These are phyloP conservation scores for Drosophila vallismaia DNA, from an alignment of 2,888 invertebrate genomes.

Conservation along the genomic window DNA sequence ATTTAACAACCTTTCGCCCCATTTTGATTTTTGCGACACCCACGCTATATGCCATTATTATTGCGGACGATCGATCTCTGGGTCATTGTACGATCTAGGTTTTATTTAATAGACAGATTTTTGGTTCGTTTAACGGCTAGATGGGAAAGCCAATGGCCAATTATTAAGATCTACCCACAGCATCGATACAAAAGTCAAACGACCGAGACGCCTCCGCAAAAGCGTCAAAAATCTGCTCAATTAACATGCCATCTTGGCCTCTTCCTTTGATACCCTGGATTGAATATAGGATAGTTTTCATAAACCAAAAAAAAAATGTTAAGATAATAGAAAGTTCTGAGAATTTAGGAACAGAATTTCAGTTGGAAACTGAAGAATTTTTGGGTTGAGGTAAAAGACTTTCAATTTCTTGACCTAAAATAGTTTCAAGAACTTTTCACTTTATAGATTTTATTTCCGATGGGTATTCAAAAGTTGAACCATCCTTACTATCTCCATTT, in stretches of 20 bases:
- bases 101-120: constrained; percentile 46
- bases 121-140: constrained; percentile 14
- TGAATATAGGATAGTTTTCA: background rate
- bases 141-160: constrained; percentile 60
- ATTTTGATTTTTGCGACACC: constrained; percentile 63
- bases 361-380: too few species aligned
- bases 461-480: background rate
- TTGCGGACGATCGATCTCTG: constrained; percentile 14
- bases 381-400: too few species aligned
- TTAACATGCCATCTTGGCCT: constrained; percentile 50
- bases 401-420: too few species aligned
- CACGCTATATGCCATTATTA: constrained; percentile 3
- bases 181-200: constrained; percentile 29
- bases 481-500: background rate
- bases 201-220: constrained; percentile 32
- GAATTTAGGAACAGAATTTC: too few species aligned
- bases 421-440: too few species aligned
- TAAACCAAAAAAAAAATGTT: background rate
- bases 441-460: background rate
- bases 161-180: constrained; percentile 46
- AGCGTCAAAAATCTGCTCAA: constrained; percentile 50
- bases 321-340: background rate
- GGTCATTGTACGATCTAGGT: constrained; percentile 66
- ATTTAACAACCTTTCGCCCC: constrained; percentile 79
- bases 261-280: constrained; percentile 18